These are phyloP conservation scores for Prunella himalayana DNA, from an alignment of 2,113 vertebrate genomes.

Conservation along the genomic window DNA sequence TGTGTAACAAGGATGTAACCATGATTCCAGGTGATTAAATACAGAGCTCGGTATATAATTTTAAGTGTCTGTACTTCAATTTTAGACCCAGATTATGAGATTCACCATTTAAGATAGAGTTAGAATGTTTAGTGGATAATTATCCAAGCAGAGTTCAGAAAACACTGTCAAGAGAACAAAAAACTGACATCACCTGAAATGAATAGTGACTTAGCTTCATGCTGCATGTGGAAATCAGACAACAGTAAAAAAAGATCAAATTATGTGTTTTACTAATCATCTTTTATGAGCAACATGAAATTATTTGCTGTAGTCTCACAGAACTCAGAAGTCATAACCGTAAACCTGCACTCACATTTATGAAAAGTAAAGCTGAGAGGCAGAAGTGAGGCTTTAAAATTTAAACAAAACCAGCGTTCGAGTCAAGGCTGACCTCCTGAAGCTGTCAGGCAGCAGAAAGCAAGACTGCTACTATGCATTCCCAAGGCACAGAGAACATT, in stretches of 20 bases:
- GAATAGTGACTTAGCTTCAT: not conserved
- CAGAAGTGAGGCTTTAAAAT: not conserved
- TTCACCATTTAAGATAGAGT: not conserved
- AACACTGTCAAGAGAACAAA: not conserved
- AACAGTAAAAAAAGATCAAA: not conserved
- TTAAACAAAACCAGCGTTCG: accelerated
- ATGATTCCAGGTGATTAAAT: not conserved
- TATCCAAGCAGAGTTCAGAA: not conserved
- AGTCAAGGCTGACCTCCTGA: not conserved
- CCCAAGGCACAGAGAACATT: not conserved
- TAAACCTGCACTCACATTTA: not conserved
- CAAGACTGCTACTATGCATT: not conserved
- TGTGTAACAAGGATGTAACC: not conserved
- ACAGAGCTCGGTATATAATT: not conserved
- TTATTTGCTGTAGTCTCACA: not conserved
- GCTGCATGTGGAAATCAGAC: not conserved
- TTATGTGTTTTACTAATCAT: not conserved
- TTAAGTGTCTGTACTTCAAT: not conserved
- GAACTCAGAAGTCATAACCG: not conserved
- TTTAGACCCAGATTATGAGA: not conserved
- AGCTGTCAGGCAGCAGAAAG: not conserved
- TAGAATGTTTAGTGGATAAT: not conserved
- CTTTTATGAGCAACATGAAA: not conserved
- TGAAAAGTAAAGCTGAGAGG: not conserved
- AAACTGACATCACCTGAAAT: not conserved